Evolutionary conservation across 2,113 vertebrate genomes (phyloP).

Genomic region (Conger conger): DNA sequence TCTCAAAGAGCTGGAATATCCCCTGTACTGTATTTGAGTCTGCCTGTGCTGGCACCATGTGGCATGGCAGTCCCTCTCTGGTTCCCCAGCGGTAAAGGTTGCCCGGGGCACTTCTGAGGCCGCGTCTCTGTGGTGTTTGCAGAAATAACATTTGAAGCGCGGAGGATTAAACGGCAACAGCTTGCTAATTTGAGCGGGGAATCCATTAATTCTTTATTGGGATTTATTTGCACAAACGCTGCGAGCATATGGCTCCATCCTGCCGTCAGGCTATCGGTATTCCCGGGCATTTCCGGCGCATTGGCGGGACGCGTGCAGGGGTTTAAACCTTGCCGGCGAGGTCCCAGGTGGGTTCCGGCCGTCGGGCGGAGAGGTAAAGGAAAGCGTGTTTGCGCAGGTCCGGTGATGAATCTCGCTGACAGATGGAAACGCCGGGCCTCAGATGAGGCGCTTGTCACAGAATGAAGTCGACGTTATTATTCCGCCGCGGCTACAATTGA

Average conservation of each 20-base stretch:
- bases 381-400: constrained; percentile 33
- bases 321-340: background rate
- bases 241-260: constrained; percentile 34
- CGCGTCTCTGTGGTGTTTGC: background rate
- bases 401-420: constrained; percentile 41
- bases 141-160: constrained; percentile 12
- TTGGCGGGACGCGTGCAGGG: constrained; percentile 3
- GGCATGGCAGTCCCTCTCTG: constrained; percentile 18
- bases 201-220: constrained; percentile 41
- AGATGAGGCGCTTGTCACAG: constrained; percentile 36
- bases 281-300: constrained; percentile 18
- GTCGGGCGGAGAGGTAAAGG: constrained; percentile 39
- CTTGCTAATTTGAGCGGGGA: constrained; percentile 35
- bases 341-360: constrained; percentile 16
- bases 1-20: constrained; percentile 13
- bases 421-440: constrained; percentile 29
- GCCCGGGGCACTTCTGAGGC: constrained; percentile 11
- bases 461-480: constrained; percentile 31
- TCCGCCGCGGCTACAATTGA: constrained; percentile 35
- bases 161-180: constrained; percentile 35
- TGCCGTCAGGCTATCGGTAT: constrained; percentile 1
- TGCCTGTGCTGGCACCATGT: constrained; percentile 17
- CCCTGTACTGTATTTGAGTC: background rate
- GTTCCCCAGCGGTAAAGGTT: constrained; percentile 2
- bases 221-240: constrained; percentile 38